Percentiles rank a stretch among this genome's conserved stretches.
phyloP scores from a whole-genome alignment of 2,113 vertebrate species.

The Leptocoma aspasia region DNA sequence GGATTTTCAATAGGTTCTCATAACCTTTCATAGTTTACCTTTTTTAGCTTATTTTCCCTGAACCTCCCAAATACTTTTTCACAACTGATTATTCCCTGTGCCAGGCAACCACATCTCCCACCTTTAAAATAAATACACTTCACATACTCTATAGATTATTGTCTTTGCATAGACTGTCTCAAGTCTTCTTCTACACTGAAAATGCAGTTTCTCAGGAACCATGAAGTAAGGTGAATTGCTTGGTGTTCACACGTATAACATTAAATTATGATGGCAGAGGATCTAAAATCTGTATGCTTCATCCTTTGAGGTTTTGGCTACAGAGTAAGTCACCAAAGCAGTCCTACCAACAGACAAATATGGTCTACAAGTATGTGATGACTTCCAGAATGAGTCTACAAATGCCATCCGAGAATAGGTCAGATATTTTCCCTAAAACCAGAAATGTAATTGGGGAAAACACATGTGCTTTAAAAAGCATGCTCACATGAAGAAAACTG shows the following conservation, averaged over 20 bases:
- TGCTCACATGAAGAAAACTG: background rate
- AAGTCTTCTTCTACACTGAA: background rate
- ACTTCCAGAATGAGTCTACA: background rate
- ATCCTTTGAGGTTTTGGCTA: background rate
- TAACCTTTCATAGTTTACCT: background rate
- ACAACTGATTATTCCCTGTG: background rate
- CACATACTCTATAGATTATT: background rate
- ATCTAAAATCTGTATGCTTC: background rate
- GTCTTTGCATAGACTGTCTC: background rate
- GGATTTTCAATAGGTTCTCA: background rate
- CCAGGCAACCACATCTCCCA: background rate
- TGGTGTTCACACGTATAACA: background rate
- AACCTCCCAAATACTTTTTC: background rate
- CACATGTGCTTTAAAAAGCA: background rate
- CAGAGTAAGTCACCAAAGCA: background rate
- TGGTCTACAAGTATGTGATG: background rate
- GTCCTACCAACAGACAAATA: background rate
- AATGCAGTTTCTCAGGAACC: background rate
- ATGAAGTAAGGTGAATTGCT: background rate
- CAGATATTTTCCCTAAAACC: background rate
- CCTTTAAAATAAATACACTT: background rate
- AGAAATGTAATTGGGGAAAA: background rate
- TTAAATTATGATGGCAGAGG: background rate
- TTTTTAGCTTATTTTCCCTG: background rate
- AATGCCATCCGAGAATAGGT: background rate